A percentile compares a stretch with the other conserved stretches of the same genome.
phyloP scores from a whole-genome alignment of 1,140 invertebrate species.

The Nixonia krombeini region DNA sequence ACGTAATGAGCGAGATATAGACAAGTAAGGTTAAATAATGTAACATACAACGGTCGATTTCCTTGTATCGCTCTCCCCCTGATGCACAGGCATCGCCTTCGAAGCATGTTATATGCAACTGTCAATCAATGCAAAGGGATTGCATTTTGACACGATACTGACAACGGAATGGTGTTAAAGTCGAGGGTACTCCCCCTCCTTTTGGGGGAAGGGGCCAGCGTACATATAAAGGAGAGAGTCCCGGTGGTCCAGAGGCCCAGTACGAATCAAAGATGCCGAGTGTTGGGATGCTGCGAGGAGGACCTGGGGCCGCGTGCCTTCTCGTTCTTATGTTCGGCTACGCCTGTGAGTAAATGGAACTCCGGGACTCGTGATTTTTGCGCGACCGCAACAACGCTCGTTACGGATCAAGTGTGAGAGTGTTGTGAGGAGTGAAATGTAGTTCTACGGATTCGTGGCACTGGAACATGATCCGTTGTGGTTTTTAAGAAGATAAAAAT shows the following conservation, averaged over 20 bases:
- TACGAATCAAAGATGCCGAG: slow-evolving; percentile 67
- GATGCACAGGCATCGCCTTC: slow-evolving; percentile 15
- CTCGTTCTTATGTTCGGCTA: slow-evolving; percentile 51
- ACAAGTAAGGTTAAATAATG: slow-evolving; percentile 32
- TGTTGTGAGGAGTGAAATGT: slow-evolving; percentile 32
- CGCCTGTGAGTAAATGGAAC: slow-evolving; percentile 60
- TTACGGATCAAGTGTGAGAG: slow-evolving; percentile 24
- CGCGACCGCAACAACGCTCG: slow-evolving; percentile 13
- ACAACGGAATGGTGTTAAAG: slow-evolving; percentile 61
- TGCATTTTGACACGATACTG: slow-evolving; percentile 57
- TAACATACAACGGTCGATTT: slow-evolving; percentile 31
- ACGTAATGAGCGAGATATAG: slow-evolving; percentile 10
- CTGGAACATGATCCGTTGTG: background rate
- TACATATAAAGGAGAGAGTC: slow-evolving; percentile 68
- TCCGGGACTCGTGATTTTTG: slow-evolving; percentile 34
- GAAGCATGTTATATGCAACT: slow-evolving; percentile 36
- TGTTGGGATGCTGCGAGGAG: slow-evolving; percentile 62
- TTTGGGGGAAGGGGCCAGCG: slow-evolving; percentile 46
- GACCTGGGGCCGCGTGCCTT: slow-evolving; percentile 45
- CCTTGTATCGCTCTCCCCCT: slow-evolving; percentile 38
- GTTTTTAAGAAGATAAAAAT: too few relatives aligned
- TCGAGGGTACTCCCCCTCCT: slow-evolving; percentile 53
- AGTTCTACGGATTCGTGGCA: background rate
- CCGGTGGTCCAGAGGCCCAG: slow-evolving; percentile 62
- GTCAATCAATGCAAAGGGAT: slow-evolving; percentile 53